Evolutionary conservation across 2,888 invertebrate genomes (phyloP), one percentile per base, ranked within the genome.

Genomic region (Apamea monoglypha): DNA sequence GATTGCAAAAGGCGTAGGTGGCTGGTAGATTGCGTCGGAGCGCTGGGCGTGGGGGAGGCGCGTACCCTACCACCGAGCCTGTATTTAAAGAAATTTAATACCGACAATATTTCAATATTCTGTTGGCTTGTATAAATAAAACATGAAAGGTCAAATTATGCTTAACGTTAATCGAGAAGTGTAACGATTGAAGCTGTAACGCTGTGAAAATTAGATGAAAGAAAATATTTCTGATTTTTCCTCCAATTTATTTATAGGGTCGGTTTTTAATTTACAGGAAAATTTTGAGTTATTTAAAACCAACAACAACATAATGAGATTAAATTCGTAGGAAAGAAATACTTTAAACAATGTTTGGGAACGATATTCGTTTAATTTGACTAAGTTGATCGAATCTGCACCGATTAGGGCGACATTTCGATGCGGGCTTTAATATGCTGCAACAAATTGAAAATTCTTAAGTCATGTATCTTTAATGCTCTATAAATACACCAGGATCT

Each of bases 51-150:
- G 32, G 36, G 68, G 81, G 67, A 69, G 63, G 44, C 64, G 67
- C 63, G 73, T 47, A 72, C 76, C 79, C 84, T 70, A 78, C 80
- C 76, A 78, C 67, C 73, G 70, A 75, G 70, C 70, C 82, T 84
- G 70, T 89, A 88, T 85, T 83, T 86, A 87, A 86, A 87, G 84
- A 87, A 81, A 87, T 87, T 83, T 77, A 83, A 88, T 81, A 80
- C 86, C 74, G 61, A 78, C 81, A 74, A 76, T 84, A 86, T 83
- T 86, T 83, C 76, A 85, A 86, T 84, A 86, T 80, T 78, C 81
- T 66, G 73, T 66, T 76, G 53, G 70, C 80, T 81, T 87, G 70
- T 81, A 76, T 83, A 80, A 84, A 85, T 89, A 85, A 82, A 86
- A 88, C 74, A 79, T 82, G 77, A 87, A 85, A 82, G 74, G 64